A percentile compares a stretch with the other conserved stretches of the same genome.
Evolutionary conservation across 2,888 invertebrate species (phyloP).

Genomic region (Alitta virens): DNA sequence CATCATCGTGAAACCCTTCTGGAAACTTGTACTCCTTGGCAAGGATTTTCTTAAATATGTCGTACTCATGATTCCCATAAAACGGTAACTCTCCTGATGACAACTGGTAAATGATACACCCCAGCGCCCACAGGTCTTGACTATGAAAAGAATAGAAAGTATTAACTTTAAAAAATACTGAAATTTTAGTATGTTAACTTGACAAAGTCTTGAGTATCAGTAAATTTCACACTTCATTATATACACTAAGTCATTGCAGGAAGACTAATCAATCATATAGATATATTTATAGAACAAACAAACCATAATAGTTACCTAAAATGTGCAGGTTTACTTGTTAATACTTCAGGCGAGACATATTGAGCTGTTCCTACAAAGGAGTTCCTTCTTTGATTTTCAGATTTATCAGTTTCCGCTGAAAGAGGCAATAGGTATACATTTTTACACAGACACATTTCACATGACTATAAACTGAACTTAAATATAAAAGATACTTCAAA

Average conservation of each 20-base stretch:
- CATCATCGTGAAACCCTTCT: slow-evolving; percentile 80
- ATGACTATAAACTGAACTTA: too few relatives aligned
- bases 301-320: slow-evolving; percentile 41
- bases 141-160: slow-evolving; percentile 53
- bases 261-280: too few relatives aligned
- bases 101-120: slow-evolving; percentile 97
- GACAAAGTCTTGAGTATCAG: too few relatives aligned
- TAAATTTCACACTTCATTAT: too few relatives aligned
- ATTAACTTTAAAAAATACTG: too few relatives aligned
- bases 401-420: neutral
- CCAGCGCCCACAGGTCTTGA: slow-evolving; percentile 95
- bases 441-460: too few relatives aligned
- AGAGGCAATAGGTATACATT: too few relatives aligned
- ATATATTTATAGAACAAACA: too few relatives aligned
- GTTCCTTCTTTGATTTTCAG: slow-evolving; percentile 36
- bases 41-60: slow-evolving; percentile 92
- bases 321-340: slow-evolving; percentile 61
- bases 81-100: slow-evolving; percentile 66
- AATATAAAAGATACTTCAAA: too few relatives aligned
- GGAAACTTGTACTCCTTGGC: slow-evolving; percentile 89
- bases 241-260: too few relatives aligned
- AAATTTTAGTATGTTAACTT: too few relatives aligned
- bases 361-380: slow-evolving; percentile 97
- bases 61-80: slow-evolving; percentile 80
- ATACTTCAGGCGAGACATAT: slow-evolving; percentile 95